Evolutionary conservation across 2,888 invertebrate genomes (phyloP).

Genomic region (Drosophila phalerata): DNA sequence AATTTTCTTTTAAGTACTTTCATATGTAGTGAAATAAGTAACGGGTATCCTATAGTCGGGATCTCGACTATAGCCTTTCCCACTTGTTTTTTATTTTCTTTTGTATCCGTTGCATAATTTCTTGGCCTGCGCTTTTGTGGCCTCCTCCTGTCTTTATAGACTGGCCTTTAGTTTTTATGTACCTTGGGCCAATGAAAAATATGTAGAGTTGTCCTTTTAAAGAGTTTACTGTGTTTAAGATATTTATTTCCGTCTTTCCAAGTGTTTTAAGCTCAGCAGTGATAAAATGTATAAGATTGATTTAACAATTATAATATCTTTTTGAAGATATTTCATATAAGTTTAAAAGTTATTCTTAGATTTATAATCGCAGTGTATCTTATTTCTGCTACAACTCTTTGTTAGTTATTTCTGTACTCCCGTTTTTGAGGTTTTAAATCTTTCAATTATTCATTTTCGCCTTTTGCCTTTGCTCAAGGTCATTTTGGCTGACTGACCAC

Average conservation of each 20-base stretch:
- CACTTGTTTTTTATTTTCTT: conserved; percentile 4
- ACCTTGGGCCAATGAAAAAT: not conserved
- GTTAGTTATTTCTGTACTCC: conserved; percentile 1
- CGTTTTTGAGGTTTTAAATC: conserved; percentile 16
- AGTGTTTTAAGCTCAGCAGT: not conserved
- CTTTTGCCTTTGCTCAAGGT: conserved; percentile 45
- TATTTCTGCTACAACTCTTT: not conserved
- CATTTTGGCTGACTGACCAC: conserved; percentile 40
- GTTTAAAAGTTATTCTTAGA: not conserved
- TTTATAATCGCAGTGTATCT: not conserved
- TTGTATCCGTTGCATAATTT: conserved; percentile 49
- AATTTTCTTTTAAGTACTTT: no score
- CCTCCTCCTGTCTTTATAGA: conserved; percentile 13
- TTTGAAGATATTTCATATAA: no score
- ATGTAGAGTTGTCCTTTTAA: conserved; percentile 9
- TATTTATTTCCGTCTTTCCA: conserved; percentile 1
- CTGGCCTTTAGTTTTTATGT: conserved; percentile 12
- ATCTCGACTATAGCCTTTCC: no score
- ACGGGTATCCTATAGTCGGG: no score
- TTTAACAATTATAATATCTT: no score
- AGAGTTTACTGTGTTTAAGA: conserved; percentile 9
- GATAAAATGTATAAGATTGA: no score
- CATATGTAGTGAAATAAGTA: no score
- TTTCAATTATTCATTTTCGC: conserved; percentile 47
- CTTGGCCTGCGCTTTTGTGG: conserved; percentile 19